Evolutionary conservation across 1,140 invertebrate species (phyloP), one percentile per base, ranked within the genome.

Genomic region (Grapholita molesta): DNA sequence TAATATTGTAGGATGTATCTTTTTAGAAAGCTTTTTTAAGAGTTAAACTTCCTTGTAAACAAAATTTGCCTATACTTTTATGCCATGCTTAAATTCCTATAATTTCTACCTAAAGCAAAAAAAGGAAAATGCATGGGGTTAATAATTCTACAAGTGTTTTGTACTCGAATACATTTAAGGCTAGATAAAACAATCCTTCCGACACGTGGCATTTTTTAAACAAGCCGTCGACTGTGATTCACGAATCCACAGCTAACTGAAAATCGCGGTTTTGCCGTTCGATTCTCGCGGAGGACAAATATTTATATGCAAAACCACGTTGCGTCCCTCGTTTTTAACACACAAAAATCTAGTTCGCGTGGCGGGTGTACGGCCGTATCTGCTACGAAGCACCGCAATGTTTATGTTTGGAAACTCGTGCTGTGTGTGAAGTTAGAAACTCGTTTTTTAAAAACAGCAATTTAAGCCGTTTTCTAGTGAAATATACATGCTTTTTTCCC

Each of bases 271-370:
- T 61, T 25, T 61, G 24, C n/a, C 55, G 55, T 61, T 61, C 55
- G 25, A 15, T 28, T 28, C n/a, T 32, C 55, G 24, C 55, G 55
- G 15, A 61, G 25, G 24, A 28, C 28, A 61, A 61, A 61, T 61
- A 61, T 61, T 61, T 61, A 25, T 32, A 61, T 61, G 55, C 24
- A n/a, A 61, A 57, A 61, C 24, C 24, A 61, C 55, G 24, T 8
- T 8, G 28, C 24, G 24, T 61, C 18, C 8, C 23, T 57, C n/a
- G 24, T 61, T 61, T 61, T 61, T 57, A 23, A 23, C 53, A 28
- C 55, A 61, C 55, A 28, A 61, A 61, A 61, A 61, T 61, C 25
- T 61, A 61, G 55, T 30, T 15, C 25, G 55, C 55, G 55, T 25
- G 30, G n/a, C 21, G 2, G 25, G 12, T 15, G 15, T 15, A 25